Evolutionary conservation across 1,140 invertebrate genomes (phyloP).

Genomic region (Whitmania pigra): DNA sequence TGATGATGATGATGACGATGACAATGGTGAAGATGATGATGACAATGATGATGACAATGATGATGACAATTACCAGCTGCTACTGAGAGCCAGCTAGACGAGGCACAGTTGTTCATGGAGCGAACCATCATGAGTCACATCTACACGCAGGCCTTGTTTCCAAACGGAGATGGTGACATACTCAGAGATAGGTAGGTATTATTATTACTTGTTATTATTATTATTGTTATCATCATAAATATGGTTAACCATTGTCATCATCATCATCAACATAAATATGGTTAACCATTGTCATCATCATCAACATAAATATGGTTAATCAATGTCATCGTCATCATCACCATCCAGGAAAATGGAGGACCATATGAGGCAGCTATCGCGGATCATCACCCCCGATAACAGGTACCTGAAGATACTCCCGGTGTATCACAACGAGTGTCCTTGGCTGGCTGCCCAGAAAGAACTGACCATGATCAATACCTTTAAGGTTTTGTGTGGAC

Average conservation of each 20-base stretch:
- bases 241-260: too few species aligned
- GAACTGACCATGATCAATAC: conserved; percentile 81
- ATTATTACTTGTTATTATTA: not conserved
- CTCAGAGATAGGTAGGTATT: conserved; percentile 68
- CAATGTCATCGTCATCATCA: too few species aligned
- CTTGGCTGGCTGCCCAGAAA: conserved; percentile 90
- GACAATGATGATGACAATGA: too few species aligned
- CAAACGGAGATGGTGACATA: conserved; percentile 89
- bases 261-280: too few species aligned
- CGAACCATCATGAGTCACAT: conserved; percentile 65
- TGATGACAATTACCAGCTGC: conserved; percentile 46
- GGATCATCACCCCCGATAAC: conserved; percentile 65
- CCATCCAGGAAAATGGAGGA: conserved; percentile 60
- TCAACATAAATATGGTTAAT: too few species aligned
- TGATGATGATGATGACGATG: too few species aligned
- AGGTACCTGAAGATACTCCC: conserved; percentile 69
- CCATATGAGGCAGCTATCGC: conserved; percentile 71
- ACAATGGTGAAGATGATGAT: too few species aligned
- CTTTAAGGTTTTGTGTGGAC: conserved; percentile 52
- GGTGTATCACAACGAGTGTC: conserved; percentile 63
- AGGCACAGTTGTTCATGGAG: conserved; percentile 46
- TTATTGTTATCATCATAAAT: too few species aligned
- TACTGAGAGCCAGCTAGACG: conserved; percentile 64
- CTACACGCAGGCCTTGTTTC: conserved; percentile 83
- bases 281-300: too few species aligned